Evolutionary conservation across 2,888 invertebrate species (phyloP).

Genomic region (Troilus luridus): DNA sequence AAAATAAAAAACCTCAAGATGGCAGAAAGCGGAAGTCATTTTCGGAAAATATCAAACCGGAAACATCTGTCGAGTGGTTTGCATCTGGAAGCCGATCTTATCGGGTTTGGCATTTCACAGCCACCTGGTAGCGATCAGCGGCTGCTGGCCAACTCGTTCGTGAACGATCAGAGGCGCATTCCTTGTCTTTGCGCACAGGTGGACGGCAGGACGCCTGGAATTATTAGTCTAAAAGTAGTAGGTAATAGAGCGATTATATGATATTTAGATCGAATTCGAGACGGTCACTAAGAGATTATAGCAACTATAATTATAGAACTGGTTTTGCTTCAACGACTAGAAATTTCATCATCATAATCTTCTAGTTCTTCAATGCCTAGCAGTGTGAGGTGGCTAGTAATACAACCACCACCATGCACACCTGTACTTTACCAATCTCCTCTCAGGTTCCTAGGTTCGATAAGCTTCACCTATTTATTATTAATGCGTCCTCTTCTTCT

Average conservation of each 20-base stretch:
- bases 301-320: not conserved
- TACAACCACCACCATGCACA: no score
- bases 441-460: no score
- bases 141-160: not conserved
- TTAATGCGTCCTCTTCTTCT: no score
- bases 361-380: no score
- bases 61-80: constrained; percentile 23
- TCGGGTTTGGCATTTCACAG: not conserved
- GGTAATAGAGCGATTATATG: not conserved
- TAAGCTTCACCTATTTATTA: no score
- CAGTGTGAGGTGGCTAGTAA: no score
- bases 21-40: not conserved
- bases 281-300: not conserved
- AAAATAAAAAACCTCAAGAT: not conserved
- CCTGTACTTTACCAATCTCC: no score
- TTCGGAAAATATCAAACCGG: constrained; percentile 3
- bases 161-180: not conserved
- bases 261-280: not conserved
- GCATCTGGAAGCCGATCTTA: constrained; percentile 15
- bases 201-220: not conserved
- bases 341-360: not conserved
- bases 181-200: not conserved
- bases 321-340: not conserved
- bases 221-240: not conserved
- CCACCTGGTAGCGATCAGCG: not conserved